Base-by-base conservation (phyloP, 2,888 invertebrate genomes). In the Polydrusus pterygomalis region DNA sequence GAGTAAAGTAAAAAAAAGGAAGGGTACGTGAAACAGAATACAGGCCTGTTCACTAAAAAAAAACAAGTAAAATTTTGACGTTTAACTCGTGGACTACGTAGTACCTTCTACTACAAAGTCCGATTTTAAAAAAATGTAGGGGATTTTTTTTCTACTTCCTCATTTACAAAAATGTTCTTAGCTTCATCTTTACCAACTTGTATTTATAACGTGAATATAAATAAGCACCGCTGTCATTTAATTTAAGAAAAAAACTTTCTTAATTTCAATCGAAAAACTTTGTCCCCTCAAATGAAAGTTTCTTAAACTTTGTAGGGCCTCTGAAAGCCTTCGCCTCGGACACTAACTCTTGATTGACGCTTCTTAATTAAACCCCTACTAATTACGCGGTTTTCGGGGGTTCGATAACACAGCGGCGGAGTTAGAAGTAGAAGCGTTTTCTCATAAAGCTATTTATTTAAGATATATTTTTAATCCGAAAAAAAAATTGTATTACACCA, bases 301-400 rank as follows among this genome's bases (percentile, higher is more conserved):
- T 47, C 47, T 47, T 43, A 43, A 20, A 63, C 6, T 63, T 63
- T 45, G 25, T 13, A 34, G 38, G 47, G 13, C 34, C 34, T 51
- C 9, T 49, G 47, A 65, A 13, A 45, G 49, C 47, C 49, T 30
- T 17, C 65, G 34, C 30, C 65, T 47, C 15, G 65, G 65, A 49
- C 65, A 49, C 65, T 65, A 65, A 65, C 49, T 65, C 51, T 49
- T 65, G 47, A 65, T 65, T 65, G 65, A 49, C 51, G 47, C 49
- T 49, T 65, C 65, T 65, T 65, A 65, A 65, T 65, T 65, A 65
- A 65, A 30, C 43, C 7, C 34, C 7, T 15, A 49, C 65, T 65
- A 65, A 49, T 65, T 65, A 49, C 25, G 65, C 65, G 65, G 65
- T 65, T 49, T 65, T 65, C n/a, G 65, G 17, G 54, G 65, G 65